A percentile compares a stretch with the other conserved stretches of the same genome.
phyloP scores from a whole-genome alignment of 2,888 invertebrate genomes.

The Xestia c-nigrum region DNA sequence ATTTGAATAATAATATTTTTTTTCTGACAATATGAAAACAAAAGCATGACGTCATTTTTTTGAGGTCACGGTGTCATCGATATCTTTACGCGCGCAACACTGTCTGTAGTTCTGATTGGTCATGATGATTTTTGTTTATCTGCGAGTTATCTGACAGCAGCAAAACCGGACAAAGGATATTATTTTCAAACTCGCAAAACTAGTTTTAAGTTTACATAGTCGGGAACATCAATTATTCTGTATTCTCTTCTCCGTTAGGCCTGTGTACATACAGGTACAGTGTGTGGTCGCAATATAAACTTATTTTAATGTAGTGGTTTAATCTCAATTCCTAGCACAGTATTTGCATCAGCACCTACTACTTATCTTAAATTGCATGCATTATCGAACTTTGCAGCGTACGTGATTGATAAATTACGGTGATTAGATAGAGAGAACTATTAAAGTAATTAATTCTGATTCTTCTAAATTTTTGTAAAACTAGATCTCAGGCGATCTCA shows the following conservation, averaged over 20 bases:
- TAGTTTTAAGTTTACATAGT: background rate
- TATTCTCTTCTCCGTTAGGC: background rate
- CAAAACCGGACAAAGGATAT: slow-evolving; percentile 18
- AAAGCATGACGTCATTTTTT: background rate
- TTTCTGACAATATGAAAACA: background rate
- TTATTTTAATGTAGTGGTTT: background rate
- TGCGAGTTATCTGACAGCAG: slow-evolving; percentile 19
- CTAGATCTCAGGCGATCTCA: slow-evolving; percentile 23
- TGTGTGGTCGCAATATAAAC: background rate
- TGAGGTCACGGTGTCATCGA: slow-evolving; percentile 36
- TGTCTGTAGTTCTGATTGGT: slow-evolving; percentile 26
- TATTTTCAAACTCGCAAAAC: slow-evolving; percentile 27
- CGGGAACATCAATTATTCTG: background rate
- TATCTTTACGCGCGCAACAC: slow-evolving; percentile 17
- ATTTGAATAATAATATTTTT: background rate
- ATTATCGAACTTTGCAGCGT: slow-evolving; percentile 52
- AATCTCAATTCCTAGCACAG: background rate
- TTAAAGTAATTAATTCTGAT: slow-evolving; percentile 25
- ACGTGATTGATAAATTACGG: slow-evolving; percentile 69
- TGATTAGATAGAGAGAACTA: slow-evolving; percentile 63
- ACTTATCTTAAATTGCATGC: slow-evolving; percentile 21
- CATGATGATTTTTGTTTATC: slow-evolving; percentile 30
- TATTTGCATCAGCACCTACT: slow-evolving; percentile 11
- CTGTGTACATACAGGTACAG: slow-evolving; percentile 15
- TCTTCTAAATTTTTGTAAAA: slow-evolving; percentile 19